These are phyloP conservation scores for Lycocerus yunnanus DNA, from an alignment of 2,888 invertebrate genomes.

Conservation along the genomic window DNA sequence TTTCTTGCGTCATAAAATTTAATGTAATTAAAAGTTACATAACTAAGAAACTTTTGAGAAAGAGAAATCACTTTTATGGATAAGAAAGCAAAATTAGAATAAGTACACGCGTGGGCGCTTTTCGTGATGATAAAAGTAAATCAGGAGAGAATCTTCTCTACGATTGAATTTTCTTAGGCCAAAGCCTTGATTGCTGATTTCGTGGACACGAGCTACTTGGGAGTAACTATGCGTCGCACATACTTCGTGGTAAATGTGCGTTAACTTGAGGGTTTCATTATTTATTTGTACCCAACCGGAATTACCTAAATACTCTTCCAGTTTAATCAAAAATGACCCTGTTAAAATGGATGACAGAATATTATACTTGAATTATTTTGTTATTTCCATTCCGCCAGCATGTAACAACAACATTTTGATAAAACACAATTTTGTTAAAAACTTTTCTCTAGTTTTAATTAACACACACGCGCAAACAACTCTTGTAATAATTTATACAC, in stretches of 20 bases:
- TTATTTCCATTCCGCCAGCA: background rate
- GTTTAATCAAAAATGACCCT: conserved; percentile 22
- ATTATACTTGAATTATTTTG: background rate
- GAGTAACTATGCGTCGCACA: conserved; percentile 34
- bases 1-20: conserved; percentile 9
- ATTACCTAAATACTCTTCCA: conserved; percentile 23
- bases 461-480: no score
- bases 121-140: conserved; percentile 16
- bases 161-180: conserved; percentile 16
- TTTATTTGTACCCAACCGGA: conserved; percentile 25
- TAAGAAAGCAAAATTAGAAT: conserved; percentile 6
- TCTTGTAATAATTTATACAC: background rate
- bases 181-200: conserved; percentile 10
- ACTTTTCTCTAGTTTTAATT: background rate
- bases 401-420: background rate
- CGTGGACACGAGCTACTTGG: conserved; percentile 24
- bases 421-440: no score
- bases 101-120: conserved; percentile 13
- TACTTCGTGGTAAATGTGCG: conserved; percentile 34
- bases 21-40: conserved; percentile 14
- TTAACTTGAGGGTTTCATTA: conserved; percentile 33
- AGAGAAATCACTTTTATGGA: conserved; percentile 11
- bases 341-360: conserved; percentile 10
- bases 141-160: conserved; percentile 1
- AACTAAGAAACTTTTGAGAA: conserved; percentile 12